Conservation (phyloP, 2,797 vertebrate genomes). For the Eospalax fontanierii region DNA sequence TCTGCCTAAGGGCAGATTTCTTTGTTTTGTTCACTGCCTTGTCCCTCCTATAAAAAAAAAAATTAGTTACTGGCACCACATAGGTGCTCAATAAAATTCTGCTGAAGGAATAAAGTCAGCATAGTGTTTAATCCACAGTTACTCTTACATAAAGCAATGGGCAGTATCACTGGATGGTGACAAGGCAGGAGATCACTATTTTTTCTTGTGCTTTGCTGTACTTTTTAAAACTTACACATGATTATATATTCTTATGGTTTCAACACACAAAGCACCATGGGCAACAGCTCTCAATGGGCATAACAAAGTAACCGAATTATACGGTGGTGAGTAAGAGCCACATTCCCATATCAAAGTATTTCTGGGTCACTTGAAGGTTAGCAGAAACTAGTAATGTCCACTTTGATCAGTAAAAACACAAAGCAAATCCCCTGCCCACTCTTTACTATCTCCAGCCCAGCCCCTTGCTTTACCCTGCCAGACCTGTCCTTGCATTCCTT, state of each 20-base stretch:
- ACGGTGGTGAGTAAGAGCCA: accelerated
- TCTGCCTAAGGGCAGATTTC: background rate
- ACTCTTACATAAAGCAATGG: background rate
- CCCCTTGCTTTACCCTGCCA: background rate
- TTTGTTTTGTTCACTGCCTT: background rate
- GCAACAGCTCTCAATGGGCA: background rate
- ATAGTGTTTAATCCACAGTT: background rate
- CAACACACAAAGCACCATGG: background rate
- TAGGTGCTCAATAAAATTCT: background rate
- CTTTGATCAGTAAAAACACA: background rate
- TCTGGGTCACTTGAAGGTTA: background rate
- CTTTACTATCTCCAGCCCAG: background rate
- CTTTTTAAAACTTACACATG: background rate
- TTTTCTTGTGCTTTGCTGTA: background rate
- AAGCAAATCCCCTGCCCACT: background rate
- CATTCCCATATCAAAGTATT: background rate
- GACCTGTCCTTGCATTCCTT: background rate
- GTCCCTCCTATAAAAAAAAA: background rate
- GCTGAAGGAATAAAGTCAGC: background rate
- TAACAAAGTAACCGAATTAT: background rate
- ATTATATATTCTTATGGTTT: background rate
- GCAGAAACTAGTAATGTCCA: background rate
- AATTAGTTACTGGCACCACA: background rate
- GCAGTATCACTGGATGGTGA: background rate
- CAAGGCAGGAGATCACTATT: background rate